These are phyloP conservation scores for Beris chalybata DNA, from an alignment of 2,888 invertebrate species.

Conservation along the genomic window DNA sequence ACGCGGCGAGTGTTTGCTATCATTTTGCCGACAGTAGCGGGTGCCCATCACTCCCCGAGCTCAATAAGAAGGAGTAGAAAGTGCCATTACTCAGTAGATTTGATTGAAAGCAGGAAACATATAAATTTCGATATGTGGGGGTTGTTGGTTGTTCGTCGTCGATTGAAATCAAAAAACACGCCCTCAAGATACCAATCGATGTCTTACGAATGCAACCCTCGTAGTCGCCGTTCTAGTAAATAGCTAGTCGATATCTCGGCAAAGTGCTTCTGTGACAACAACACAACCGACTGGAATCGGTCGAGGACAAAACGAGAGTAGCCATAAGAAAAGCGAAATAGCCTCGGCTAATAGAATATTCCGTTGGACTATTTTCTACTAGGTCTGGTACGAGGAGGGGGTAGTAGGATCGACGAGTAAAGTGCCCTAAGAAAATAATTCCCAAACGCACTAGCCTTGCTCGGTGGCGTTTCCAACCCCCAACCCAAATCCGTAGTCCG, in stretches of 20 bases:
- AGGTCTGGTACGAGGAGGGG: background rate
- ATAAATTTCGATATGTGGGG: conserved; percentile 34
- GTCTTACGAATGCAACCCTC: conserved; percentile 25
- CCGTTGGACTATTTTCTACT: conserved; percentile 8
- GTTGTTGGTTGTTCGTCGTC: conserved; percentile 1
- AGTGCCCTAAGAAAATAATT: background rate
- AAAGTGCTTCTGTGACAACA: background rate
- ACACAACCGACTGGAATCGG: background rate
- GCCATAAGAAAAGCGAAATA: background rate
- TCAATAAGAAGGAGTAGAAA: conserved; percentile 2
- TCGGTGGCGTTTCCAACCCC: background rate
- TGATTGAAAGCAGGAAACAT: conserved; percentile 38
- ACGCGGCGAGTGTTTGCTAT: background rate
- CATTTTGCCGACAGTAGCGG: background rate
- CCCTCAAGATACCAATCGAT: conserved; percentile 23
- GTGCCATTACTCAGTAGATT: conserved; percentile 31
- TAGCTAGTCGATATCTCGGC: background rate
- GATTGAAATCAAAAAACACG: conserved; percentile 20
- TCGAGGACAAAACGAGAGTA: background rate
- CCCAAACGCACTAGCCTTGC: conserved; percentile 3
- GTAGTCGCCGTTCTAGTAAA: background rate
- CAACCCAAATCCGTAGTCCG: conserved; percentile 12
- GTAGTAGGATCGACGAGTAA: background rate
- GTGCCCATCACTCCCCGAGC: conserved; percentile 9
- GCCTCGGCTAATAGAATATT: conserved; percentile 31